Evolutionary conservation across 2,113 vertebrate genomes (phyloP).

Genomic region (Propithecus coquereli): DNA sequence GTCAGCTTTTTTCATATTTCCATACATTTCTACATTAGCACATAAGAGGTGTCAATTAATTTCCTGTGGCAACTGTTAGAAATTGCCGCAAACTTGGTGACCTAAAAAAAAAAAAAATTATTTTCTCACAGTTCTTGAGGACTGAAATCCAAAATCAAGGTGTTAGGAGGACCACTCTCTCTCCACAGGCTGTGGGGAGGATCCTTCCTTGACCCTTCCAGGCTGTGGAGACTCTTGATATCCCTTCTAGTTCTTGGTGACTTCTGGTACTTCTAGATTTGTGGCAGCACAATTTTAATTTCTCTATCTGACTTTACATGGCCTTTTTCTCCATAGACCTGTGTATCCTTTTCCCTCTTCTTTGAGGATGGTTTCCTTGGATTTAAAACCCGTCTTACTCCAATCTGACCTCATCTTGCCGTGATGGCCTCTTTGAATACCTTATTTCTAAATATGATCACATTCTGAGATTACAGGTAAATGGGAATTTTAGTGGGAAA

Average conservation of each 20-base stretch:
- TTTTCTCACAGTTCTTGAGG: neutral
- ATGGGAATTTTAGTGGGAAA: neutral
- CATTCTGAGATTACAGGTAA: neutral
- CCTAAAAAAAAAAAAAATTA: neutral
- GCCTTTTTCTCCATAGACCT: neutral
- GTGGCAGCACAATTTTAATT: neutral
- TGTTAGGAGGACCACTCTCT: neutral
- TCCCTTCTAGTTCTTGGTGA: neutral
- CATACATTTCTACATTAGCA: neutral
- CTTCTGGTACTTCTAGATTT: neutral
- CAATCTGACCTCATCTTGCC: neutral
- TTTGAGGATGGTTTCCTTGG: neutral
- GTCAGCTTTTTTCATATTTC: neutral
- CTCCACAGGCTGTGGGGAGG: neutral
- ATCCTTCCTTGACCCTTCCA: neutral
- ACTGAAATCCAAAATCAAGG: neutral
- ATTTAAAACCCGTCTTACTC: neutral
- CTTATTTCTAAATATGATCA: neutral
- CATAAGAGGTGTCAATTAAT: neutral
- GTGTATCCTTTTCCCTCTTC: neutral
- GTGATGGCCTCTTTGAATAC: neutral
- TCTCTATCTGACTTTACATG: neutral
- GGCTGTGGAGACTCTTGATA: neutral
- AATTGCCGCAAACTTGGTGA: neutral
- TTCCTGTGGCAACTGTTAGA: neutral